These are phyloP conservation scores for Rhinogobio ventralis DNA, from an alignment of 2,797 vertebrate genomes.

Conservation along the genomic window DNA sequence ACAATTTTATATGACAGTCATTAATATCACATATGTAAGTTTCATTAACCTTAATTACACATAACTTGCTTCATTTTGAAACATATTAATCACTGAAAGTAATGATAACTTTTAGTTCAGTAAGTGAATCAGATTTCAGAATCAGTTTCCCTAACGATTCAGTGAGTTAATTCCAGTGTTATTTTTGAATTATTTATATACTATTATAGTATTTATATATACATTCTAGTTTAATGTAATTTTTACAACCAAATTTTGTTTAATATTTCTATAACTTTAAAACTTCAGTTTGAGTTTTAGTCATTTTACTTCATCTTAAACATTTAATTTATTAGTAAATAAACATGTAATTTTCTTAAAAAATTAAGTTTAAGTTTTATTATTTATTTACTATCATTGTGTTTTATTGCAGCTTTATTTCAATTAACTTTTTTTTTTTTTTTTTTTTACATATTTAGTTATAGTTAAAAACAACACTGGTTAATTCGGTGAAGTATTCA, in stretches of 20 bases:
- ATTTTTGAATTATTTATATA: neutral
- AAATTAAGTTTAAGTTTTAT: neutral
- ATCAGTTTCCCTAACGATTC: neutral
- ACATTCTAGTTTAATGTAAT: neutral
- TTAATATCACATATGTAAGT: neutral
- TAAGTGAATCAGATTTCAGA: neutral
- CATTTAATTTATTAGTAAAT: neutral
- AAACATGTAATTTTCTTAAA: neutral
- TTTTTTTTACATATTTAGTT: neutral
- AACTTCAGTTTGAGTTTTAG: neutral
- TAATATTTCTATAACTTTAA: neutral
- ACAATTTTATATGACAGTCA: neutral
- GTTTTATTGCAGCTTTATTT: neutral
- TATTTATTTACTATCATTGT: no score
- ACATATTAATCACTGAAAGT: neutral
- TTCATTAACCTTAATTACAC: neutral
- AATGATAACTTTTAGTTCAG: neutral
- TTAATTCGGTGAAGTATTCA: neutral
- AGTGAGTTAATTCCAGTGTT: neutral
- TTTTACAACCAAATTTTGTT: neutral
- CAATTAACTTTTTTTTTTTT: no score
- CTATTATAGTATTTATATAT: neutral
- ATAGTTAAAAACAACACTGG: neutral
- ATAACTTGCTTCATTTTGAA: neutral
- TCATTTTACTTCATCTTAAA: neutral